These are phyloP conservation scores for Brachyrhaphis roseni DNA, from an alignment of 2,797 vertebrate species.

Conservation along the genomic window DNA sequence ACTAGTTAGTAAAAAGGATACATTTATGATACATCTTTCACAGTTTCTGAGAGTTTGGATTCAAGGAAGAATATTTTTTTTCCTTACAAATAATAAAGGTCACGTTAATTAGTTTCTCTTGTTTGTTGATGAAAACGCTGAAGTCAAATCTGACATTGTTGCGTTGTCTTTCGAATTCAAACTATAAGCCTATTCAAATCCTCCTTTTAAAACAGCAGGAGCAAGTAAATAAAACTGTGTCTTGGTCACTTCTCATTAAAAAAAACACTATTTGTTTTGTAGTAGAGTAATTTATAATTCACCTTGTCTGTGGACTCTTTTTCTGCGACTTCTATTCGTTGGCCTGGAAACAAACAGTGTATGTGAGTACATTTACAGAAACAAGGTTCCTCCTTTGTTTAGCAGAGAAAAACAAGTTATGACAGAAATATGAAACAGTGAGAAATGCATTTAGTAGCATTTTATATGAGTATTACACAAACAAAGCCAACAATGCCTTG, in stretches of 20 bases:
- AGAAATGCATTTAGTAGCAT: slow-evolving; percentile 47
- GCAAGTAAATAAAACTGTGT: slow-evolving; percentile 43
- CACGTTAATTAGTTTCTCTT: slow-evolving; percentile 5
- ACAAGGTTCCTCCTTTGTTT: slow-evolving; percentile 46
- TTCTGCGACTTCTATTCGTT: slow-evolving; percentile 53
- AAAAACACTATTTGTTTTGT: slow-evolving; percentile 67
- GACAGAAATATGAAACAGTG: slow-evolving; percentile 40
- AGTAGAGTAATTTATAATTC: slow-evolving; percentile 66
- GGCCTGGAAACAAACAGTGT: slow-evolving; percentile 75
- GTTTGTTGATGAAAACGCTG: not conserved
- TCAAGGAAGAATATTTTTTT: slow-evolving; percentile 20
- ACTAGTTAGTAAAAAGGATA: slow-evolving; percentile 6
- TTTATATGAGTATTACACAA: slow-evolving; percentile 29
- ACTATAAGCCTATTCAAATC: slow-evolving; percentile 48
- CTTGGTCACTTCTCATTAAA: slow-evolving; percentile 56
- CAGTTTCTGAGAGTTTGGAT: not conserved
- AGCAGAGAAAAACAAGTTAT: slow-evolving; percentile 33
- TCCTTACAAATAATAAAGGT: slow-evolving; percentile 3
- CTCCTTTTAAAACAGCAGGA: slow-evolving; percentile 39
- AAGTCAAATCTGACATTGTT: not conserved
- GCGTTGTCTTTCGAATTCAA: slow-evolving; percentile 16
- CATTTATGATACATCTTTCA: slow-evolving; percentile 6
- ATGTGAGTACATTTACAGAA: slow-evolving; percentile 58
- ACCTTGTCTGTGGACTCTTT: slow-evolving; percentile 79
- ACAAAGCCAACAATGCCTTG: slow-evolving; percentile 25